phyloP scores from a whole-genome alignment of 2,888 invertebrate species.

The Acanthopleura granulata region DNA sequence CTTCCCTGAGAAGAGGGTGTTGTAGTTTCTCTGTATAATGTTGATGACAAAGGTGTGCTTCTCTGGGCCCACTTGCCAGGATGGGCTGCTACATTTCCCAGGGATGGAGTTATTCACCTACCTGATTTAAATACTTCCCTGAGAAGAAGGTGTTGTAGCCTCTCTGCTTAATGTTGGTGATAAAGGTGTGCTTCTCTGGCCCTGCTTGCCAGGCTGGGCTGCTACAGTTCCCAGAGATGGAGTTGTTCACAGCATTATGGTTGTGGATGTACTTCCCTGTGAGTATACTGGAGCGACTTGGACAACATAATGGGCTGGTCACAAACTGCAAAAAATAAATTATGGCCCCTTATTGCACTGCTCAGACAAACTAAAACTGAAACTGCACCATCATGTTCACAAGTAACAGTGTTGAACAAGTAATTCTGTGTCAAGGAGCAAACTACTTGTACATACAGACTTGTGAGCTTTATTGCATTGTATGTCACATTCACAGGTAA shows the following conservation, averaged over 20 bases:
- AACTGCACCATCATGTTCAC: too few relatives aligned
- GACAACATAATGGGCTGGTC: conserved; percentile 89
- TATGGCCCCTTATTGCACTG: too few relatives aligned
- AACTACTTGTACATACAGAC: too few relatives aligned
- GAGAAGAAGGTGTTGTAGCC: conserved; percentile 89
- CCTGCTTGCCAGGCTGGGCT: conserved; percentile 77
- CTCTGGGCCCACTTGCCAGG: conserved; percentile 80
- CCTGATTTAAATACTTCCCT: conserved; percentile 94
- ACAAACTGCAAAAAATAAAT: conserved; percentile 76
- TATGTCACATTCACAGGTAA: too few relatives aligned
- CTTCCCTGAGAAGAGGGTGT: conserved; percentile 93
- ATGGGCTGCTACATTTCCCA: conserved; percentile 82
- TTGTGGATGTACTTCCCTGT: conserved; percentile 90
- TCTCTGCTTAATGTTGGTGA: conserved; percentile 77
- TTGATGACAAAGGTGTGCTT: conserved; percentile 78
- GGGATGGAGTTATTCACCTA: conserved; percentile 73
- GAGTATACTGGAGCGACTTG: conserved; percentile 87
- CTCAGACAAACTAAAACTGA: too few relatives aligned
- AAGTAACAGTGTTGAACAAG: too few relatives aligned
- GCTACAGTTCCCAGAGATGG: conserved; percentile 83
- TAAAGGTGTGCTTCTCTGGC: conserved; percentile 79
- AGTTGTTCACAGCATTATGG: conserved; percentile 83
- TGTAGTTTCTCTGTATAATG: conserved; percentile 79
- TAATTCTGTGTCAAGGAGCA: too few relatives aligned
- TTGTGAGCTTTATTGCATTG: too few relatives aligned